These are phyloP conservation scores for Candoia aspera DNA, from an alignment of 2,113 vertebrate genomes.

Conservation along the genomic window DNA sequence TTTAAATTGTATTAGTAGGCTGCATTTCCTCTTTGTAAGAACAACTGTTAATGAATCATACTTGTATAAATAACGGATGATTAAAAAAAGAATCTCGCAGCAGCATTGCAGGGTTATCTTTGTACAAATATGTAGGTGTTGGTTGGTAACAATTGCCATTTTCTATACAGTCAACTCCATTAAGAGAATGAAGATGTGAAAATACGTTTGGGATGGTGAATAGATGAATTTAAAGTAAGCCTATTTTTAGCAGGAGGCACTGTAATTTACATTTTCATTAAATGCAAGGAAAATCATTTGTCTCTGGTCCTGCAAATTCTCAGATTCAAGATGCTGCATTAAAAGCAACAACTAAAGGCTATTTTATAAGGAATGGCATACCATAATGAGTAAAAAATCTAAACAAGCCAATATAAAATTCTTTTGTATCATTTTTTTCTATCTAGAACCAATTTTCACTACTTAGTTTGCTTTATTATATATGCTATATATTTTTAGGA, in stretches of 20 bases:
- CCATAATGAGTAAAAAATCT: not conserved
- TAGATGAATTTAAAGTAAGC: slow-evolving; percentile 38
- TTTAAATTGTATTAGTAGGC: slow-evolving; percentile 69
- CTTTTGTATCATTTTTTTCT: not conserved
- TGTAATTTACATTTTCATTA: not conserved
- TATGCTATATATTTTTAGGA: not conserved
- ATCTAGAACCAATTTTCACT: not conserved
- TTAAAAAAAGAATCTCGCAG: slow-evolving; percentile 67
- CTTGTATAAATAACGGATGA: slow-evolving; percentile 73
- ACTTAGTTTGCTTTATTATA: not conserved
- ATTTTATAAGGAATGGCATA: not conserved
- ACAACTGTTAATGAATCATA: slow-evolving; percentile 75
- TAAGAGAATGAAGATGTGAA: slow-evolving; percentile 49
- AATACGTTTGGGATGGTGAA: slow-evolving; percentile 4
- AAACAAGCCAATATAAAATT: not conserved
- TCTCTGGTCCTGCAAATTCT: not conserved
- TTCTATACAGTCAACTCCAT: slow-evolving; percentile 51
- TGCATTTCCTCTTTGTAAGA: slow-evolving; percentile 63
- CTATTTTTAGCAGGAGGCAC: not conserved
- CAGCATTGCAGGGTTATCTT: slow-evolving; percentile 67
- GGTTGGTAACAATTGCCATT: slow-evolving; percentile 52
- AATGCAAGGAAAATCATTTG: not conserved
- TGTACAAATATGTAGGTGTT: slow-evolving; percentile 72
- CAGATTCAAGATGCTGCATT: not conserved
- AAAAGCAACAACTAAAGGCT: slow-evolving; percentile 15